These are phyloP conservation scores for Zygogramma bicolorata DNA, from an alignment of 2,888 invertebrate species.

Conservation along the genomic window DNA sequence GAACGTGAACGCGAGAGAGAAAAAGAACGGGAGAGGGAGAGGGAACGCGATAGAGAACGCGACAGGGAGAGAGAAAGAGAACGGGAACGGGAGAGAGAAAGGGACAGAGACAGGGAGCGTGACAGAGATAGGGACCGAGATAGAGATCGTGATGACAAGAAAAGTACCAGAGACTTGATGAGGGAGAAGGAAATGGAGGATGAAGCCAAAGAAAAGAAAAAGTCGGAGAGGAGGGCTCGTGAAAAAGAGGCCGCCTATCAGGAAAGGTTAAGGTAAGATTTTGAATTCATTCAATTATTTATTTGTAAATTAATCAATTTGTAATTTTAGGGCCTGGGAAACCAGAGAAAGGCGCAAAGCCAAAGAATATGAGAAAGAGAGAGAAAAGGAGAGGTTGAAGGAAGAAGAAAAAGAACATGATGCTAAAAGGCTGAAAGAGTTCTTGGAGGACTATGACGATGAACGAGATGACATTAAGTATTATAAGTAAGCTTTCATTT, in stretches of 20 bases:
- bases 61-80: conserved; percentile 66
- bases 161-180: conserved; percentile 73
- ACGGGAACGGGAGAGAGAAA: conserved; percentile 67
- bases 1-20: conserved; percentile 67
- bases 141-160: conserved; percentile 71
- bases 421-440: conserved; percentile 94
- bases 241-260: conserved; percentile 98
- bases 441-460: conserved; percentile 99
- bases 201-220: conserved; percentile 90
- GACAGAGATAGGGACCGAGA: conserved; percentile 67
- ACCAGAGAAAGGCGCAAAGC: conserved; percentile 88
- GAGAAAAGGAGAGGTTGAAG: conserved; percentile 85
- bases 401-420: conserved; percentile 91
- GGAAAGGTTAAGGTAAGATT: conserved; percentile 72
- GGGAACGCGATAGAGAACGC: conserved; percentile 66
- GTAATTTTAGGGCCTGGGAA: conserved; percentile 80
- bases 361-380: conserved; percentile 91
- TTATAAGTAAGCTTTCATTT: conserved; percentile 79
- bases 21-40: conserved; percentile 66
- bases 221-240: conserved; percentile 88
- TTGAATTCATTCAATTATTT: background rate
- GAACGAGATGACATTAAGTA: conserved; percentile 97
- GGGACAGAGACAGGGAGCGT: conserved; percentile 66
- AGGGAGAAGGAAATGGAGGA: conserved; percentile 90
- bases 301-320: background rate